These are phyloP conservation scores for Polyommatus iphigenia DNA, from an alignment of 2,888 invertebrate genomes.

Conservation along the genomic window DNA sequence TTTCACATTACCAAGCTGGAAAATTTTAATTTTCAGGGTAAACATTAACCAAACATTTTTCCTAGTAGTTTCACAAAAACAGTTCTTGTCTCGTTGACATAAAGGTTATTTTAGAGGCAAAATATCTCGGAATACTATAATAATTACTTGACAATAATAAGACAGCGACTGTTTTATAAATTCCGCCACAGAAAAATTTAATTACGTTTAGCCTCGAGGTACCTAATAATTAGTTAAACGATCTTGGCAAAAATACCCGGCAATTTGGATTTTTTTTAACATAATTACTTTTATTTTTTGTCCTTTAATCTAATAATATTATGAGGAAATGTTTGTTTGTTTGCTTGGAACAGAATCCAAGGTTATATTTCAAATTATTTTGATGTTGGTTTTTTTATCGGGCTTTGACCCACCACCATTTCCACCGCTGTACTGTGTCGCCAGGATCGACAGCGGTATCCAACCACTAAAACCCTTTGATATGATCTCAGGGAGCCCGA, in stretches of 20 bases:
- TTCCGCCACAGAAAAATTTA: neutral
- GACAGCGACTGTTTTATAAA: neutral
- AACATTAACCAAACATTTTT: neutral
- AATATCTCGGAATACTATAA: neutral
- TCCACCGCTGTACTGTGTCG: too few relatives aligned
- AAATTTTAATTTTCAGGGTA: neutral
- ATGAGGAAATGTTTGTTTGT: neutral
- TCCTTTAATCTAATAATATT: neutral
- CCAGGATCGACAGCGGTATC: too few relatives aligned
- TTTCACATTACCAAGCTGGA: neutral
- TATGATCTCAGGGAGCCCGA: too few relatives aligned
- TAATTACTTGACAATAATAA: neutral
- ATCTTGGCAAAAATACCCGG: neutral
- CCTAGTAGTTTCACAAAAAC: neutral
- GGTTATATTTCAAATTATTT: too few relatives aligned
- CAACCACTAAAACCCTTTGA: too few relatives aligned
- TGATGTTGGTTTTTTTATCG: too few relatives aligned
- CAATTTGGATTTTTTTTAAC: neutral
- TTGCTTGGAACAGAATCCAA: too few relatives aligned
- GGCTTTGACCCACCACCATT: too few relatives aligned
- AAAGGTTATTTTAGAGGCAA: neutral
- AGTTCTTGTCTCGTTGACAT: neutral
- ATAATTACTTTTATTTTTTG: neutral
- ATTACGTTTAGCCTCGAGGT: neutral
- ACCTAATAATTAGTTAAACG: neutral